phyloP scores from a whole-genome alignment of 2,888 invertebrate genomes.

The Trichopoda pennipes region DNA sequence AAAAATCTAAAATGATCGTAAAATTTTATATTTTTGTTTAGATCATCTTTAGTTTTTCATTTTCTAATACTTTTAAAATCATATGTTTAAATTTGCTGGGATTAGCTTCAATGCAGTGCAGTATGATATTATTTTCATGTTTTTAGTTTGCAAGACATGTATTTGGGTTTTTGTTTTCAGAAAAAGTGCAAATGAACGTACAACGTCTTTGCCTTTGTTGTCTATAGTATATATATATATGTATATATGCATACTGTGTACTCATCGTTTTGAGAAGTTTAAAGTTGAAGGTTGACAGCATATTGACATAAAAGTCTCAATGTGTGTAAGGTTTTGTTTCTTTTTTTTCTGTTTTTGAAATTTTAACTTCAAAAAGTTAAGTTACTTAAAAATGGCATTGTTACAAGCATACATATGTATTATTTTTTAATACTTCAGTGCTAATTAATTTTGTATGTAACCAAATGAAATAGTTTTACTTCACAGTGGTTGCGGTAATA shows the following conservation, averaged over 20 bases:
- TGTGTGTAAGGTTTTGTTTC: not conserved
- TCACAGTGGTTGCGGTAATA: no score
- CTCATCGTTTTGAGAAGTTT: conserved; percentile 21
- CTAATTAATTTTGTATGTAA: no score
- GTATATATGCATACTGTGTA: not conserved
- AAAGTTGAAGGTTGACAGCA: conserved; percentile 56
- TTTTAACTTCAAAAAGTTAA: conserved; percentile 16
- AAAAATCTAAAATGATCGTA: no score
- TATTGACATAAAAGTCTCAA: conserved; percentile 40
- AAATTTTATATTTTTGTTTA: no score
- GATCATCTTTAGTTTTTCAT: no score
- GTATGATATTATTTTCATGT: conserved; percentile 12
- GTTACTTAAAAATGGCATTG: not conserved
- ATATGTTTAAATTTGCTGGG: not conserved
- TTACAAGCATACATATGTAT: not conserved
- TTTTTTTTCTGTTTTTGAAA: conserved; percentile 4
- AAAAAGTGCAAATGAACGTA: conserved; percentile 29
- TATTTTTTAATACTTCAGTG: not conserved
- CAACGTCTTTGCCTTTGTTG: conserved; percentile 8
- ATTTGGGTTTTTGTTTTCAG: not conserved
- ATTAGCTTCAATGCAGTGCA: not conserved
- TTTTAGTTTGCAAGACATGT: conserved; percentile 12
- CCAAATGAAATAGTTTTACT: no score
- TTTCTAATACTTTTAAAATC: no score
- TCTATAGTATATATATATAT: not conserved